Percentiles rank a stretch among this genome's conserved stretches.
Conservation (phyloP, 2,113 vertebrate genomes). For the Casuarius casuarius region DNA sequence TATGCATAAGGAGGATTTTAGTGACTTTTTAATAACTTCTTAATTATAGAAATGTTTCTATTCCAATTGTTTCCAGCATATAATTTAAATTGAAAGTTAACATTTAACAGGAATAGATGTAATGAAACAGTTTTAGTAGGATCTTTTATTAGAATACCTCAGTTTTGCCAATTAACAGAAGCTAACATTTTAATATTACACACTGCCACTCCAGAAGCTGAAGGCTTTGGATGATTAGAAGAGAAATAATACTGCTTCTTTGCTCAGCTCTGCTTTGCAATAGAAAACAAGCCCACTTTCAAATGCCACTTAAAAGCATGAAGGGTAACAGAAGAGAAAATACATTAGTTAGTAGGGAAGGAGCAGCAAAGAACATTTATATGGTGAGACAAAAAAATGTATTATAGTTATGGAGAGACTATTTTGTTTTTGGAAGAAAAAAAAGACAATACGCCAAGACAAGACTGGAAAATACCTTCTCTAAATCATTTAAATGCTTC, state of each 20-base stretch:
- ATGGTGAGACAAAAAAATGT: neutral
- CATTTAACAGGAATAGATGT: slow-evolving; percentile 3
- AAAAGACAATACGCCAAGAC: neutral
- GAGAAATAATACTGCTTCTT: neutral
- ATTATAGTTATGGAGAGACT: neutral
- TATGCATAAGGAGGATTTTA: slow-evolving; percentile 31
- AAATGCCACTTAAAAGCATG: neutral
- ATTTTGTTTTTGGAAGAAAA: neutral
- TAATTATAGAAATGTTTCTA: slow-evolving; percentile 45
- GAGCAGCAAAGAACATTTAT: neutral
- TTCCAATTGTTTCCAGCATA: slow-evolving; percentile 40
- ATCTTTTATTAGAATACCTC: slow-evolving; percentile 6
- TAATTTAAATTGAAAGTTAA: slow-evolving; percentile 51
- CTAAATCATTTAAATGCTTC: neutral
- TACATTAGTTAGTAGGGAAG: neutral
- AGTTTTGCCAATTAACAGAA: slow-evolving; percentile 22
- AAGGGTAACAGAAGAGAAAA: neutral
- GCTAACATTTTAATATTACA: neutral
- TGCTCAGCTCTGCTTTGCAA: neutral
- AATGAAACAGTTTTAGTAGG: neutral
- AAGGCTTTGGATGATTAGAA: neutral
- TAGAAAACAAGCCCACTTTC: neutral
- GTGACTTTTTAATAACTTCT: slow-evolving; percentile 33
- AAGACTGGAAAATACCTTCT: neutral
- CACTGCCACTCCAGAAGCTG: neutral